A percentile compares a stretch with the other conserved stretches of the same genome.
These are phyloP conservation scores for Mionectes macconnelli DNA, from an alignment of 2,113 vertebrate genomes.

Conservation along the genomic window DNA sequence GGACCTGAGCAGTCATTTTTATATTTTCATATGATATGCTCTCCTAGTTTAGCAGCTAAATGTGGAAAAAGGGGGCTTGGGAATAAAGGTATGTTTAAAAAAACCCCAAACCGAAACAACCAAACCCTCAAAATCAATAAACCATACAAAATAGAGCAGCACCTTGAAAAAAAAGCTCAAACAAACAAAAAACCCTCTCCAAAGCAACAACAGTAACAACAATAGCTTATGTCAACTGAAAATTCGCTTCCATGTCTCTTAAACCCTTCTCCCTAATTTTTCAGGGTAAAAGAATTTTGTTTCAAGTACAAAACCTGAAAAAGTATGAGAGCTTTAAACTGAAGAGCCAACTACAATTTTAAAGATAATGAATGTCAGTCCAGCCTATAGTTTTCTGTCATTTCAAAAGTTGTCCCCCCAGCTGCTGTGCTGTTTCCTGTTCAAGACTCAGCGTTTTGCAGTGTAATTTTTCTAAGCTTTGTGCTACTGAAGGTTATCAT, in stretches of 20 bases:
- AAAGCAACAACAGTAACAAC: neutral
- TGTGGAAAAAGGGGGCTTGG: neutral
- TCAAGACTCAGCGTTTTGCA: neutral
- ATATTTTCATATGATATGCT: neutral
- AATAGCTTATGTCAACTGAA: neutral
- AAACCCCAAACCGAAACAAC: neutral
- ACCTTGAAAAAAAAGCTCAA: accelerated
- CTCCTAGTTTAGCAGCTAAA: neutral
- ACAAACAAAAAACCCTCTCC: too few relatives aligned
- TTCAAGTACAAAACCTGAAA: neutral
- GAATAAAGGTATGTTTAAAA: neutral
- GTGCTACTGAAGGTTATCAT: neutral
- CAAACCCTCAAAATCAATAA: neutral
- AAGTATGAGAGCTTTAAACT: neutral
- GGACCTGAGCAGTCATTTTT: neutral
- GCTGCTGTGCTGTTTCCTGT: neutral
- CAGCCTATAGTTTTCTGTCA: neutral
- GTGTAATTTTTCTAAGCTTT: neutral
- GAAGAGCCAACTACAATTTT: neutral
- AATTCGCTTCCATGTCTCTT: neutral
- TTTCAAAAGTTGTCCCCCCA: neutral
- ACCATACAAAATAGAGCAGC: neutral
- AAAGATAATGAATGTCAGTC: neutral
- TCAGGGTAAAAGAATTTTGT: neutral
- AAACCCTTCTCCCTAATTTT: neutral